Base-by-base conservation (phyloP, 2,113 vertebrate species). In the Empidonax traillii region DNA sequence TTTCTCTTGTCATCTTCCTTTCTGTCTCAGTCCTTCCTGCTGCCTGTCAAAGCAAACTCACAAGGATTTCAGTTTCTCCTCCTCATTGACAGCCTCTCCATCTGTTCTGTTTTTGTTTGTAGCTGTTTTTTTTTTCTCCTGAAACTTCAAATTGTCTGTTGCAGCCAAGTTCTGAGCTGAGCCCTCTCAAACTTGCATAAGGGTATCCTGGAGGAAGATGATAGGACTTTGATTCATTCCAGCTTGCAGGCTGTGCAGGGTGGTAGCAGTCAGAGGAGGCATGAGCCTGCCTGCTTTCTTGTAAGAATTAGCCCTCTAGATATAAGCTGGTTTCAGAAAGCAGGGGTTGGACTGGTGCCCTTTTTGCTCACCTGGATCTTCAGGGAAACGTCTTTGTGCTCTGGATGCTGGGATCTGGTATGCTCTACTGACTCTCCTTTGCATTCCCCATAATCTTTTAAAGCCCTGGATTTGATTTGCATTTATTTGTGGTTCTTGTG, bases 231-330 rank as follows among this genome's bases (percentile, higher is more conserved):
- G 81, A 91, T 95, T 89, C 66, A 89, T 95, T 74, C 41, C 77
- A 82, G 3, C 69, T 73, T 69, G 59, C n/a, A 84, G 87, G 73
- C 68, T 90, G 21, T 76, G 72, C 44, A 72, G 88, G 67, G 39
- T 85, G 94, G 89, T 68, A 96, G 89, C 89, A 91, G 52, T 61
- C 30, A 25, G 62, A 85, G 77, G 89, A 91, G 93, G 78, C 93
- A 85, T 95, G 93, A 96, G 84, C 91, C 89, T 96, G 74, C 94
- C 91, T 93, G 93, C 91, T 96, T 82, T 30, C 86, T 65, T 46
- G 44, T 72, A 85, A 83, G 95, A 85, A 91, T 96, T 85, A 89
- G 89, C 93, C 91, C 93, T 96, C 93, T 85, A 89, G 94, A 95
- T 76, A 96, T 23, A 14, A 94, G 93, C 69, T 68, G 15, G 89